A percentile compares a stretch with the other conserved stretches of the same genome.
phyloP scores from a whole-genome alignment of 2,888 invertebrate species.

The Onchidella celtica region DNA sequence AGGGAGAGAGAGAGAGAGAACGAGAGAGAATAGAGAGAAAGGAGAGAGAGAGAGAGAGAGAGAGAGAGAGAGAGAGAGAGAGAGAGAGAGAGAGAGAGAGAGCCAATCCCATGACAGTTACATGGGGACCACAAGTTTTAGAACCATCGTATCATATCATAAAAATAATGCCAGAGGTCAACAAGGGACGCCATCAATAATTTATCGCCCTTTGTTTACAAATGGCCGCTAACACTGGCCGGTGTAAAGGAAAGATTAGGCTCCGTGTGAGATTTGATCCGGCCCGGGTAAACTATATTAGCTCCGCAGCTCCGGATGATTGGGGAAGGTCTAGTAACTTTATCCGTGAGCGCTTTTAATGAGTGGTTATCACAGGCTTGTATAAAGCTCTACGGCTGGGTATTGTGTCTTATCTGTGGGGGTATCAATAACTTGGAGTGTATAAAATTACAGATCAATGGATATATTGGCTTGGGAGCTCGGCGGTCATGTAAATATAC shows the following conservation, averaged over 20 bases:
- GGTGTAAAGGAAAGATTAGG: background rate
- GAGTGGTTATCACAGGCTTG: background rate
- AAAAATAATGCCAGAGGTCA: background rate
- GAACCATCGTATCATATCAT: background rate
- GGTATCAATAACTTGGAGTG: no score
- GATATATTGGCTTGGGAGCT: no score
- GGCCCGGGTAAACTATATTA: background rate
- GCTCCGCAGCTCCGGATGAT: background rate
- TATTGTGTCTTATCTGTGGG: no score
- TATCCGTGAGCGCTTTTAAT: background rate
- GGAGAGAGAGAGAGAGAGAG: background rate
- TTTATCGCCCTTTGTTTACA: background rate
- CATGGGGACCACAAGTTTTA: background rate
- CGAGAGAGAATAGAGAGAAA: no score
- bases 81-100: background rate
- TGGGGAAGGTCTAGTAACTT: background rate
- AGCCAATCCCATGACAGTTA: background rate
- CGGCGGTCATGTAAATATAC: no score
- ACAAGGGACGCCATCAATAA: background rate
- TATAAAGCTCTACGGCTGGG: background rate
- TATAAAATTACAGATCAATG: no score
- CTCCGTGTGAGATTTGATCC: background rate
- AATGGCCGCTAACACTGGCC: background rate
- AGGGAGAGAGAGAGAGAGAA: no score
- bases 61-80: background rate